Conservation (phyloP, 2,888 invertebrate genomes). For the Melipona bicolor region DNA sequence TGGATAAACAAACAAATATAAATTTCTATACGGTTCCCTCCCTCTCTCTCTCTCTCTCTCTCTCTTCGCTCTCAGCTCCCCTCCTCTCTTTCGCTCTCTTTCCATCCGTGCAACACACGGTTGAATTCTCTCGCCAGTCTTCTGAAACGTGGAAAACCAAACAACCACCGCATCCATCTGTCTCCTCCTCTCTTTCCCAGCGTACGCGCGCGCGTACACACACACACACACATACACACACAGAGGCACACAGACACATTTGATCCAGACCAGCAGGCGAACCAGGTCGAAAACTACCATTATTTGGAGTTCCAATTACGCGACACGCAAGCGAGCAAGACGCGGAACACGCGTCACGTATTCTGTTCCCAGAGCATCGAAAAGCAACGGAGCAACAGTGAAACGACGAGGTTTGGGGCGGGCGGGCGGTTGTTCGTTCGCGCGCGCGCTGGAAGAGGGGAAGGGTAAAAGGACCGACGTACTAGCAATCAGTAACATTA, state of each 20-base stretch:
- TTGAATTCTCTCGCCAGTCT: conserved; percentile 6
- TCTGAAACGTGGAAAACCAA: conserved; percentile 1
- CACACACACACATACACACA: too few relatives aligned
- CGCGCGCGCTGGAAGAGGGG: background rate
- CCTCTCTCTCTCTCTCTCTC: background rate
- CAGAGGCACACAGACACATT: background rate
- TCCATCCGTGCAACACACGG: background rate
- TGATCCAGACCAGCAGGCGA: background rate
- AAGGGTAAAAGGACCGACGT: conserved; percentile 52
- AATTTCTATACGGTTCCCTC: conserved; percentile 30
- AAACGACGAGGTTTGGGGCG: conserved; percentile 24
- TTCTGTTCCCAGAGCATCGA: conserved; percentile 34
- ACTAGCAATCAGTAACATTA: conserved; percentile 72
- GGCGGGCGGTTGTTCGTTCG: too few relatives aligned
- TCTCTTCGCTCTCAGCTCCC: background rate
- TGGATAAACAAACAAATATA: conserved; percentile 55
- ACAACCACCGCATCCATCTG: background rate
- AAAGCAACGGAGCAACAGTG: conserved; percentile 20
- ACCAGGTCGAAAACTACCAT: conserved; percentile 27
- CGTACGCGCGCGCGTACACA: background rate
- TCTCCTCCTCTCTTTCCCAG: background rate
- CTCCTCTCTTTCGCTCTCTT: background rate
- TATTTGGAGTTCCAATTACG: conserved; percentile 47
- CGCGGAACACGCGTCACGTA: conserved; percentile 41
- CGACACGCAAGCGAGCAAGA: conserved; percentile 30